These are phyloP conservation scores for Digitonthophagus gazella DNA, from an alignment of 2,888 invertebrate species.

Conservation along the genomic window DNA sequence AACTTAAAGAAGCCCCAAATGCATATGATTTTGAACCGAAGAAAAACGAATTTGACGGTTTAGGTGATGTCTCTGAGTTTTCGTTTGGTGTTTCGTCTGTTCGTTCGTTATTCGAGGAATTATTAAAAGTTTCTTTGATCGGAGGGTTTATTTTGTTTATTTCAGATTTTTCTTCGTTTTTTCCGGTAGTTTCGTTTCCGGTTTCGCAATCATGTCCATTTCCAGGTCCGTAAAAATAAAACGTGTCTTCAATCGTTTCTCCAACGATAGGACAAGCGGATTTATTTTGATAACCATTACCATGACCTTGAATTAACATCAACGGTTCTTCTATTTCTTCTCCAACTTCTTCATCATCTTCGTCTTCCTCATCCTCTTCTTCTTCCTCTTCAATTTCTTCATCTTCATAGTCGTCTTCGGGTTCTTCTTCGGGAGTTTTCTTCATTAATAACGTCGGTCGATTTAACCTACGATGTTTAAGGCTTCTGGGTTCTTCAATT, in stretches of 20 bases:
- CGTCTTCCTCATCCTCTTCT: conserved; percentile 50
- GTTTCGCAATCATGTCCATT: conserved; percentile 70
- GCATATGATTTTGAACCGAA: conserved; percentile 7
- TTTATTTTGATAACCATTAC: conserved; percentile 59
- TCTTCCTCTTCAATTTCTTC: conserved; percentile 52
- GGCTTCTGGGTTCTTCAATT: conserved; percentile 33
- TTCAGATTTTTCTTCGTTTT: conserved; percentile 22
- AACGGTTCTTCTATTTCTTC: conserved; percentile 73
- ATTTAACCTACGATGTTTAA: conserved; percentile 32
- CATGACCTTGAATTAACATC: conserved; percentile 61
- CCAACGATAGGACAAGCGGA: conserved; percentile 52
- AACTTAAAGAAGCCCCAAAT: conserved; percentile 23
- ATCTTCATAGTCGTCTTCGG: conserved; percentile 27
- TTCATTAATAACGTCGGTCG: conserved; percentile 30
- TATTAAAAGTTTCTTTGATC: conserved; percentile 22
- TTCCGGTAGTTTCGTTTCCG: conserved; percentile 58
- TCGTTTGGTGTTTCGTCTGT: conserved; percentile 47
- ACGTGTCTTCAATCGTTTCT: conserved; percentile 70
- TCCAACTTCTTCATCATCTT: conserved; percentile 51
- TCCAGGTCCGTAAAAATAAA: conserved; percentile 71
- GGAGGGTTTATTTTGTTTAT: conserved; percentile 30
- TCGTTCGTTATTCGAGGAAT: conserved; percentile 47
- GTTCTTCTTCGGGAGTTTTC: conserved; percentile 30
- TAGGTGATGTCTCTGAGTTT: conserved; percentile 6
- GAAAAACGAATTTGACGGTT: not conserved